phyloP scores from a whole-genome alignment of 2,888 invertebrate species.

The Aphelenchoides bicaudatus region DNA sequence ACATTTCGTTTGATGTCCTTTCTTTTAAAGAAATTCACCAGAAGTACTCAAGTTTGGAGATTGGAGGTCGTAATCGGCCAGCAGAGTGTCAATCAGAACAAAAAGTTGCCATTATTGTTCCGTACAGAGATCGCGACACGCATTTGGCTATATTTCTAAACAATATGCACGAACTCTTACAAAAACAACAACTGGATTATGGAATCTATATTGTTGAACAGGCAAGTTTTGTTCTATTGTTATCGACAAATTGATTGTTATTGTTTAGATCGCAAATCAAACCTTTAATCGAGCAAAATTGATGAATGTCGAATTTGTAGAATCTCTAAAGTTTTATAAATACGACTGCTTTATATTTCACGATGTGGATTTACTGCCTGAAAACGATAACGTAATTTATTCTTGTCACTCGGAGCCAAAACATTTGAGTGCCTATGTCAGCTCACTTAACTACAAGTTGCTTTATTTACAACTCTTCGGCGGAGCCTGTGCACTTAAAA shows the following conservation, averaged over 20 bases:
- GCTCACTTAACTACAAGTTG: conserved; percentile 65
- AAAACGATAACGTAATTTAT: conserved; percentile 61
- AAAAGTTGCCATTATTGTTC: conserved; percentile 51
- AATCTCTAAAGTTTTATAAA: conserved; percentile 72
- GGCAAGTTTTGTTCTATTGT: conserved; percentile 39
- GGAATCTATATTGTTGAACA: conserved; percentile 89
- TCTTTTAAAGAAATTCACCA: conserved; percentile 66
- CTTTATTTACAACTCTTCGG: conserved; percentile 88
- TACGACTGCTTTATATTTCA: conserved; percentile 64
- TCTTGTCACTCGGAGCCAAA: conserved; percentile 60
- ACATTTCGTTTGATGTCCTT: conserved; percentile 54
- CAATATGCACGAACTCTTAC: conserved; percentile 86
- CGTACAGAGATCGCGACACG: conserved; percentile 46
- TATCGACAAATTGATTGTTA: neutral
- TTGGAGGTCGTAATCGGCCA: conserved; percentile 82
- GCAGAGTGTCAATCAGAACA: conserved; percentile 69
- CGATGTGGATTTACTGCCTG: conserved; percentile 62
- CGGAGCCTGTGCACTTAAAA: conserved; percentile 85
- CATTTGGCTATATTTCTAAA: conserved; percentile 71
- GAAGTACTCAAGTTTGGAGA: conserved; percentile 70
- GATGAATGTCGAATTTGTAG: conserved; percentile 91
- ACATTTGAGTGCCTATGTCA: conserved; percentile 61
- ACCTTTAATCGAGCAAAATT: conserved; percentile 86
- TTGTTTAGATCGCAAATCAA: conserved; percentile 44
- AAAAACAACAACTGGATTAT: conserved; percentile 87